Evolutionary conservation across 2,888 invertebrate species (phyloP).

Genomic region (Carterocephalus palaemon): DNA sequence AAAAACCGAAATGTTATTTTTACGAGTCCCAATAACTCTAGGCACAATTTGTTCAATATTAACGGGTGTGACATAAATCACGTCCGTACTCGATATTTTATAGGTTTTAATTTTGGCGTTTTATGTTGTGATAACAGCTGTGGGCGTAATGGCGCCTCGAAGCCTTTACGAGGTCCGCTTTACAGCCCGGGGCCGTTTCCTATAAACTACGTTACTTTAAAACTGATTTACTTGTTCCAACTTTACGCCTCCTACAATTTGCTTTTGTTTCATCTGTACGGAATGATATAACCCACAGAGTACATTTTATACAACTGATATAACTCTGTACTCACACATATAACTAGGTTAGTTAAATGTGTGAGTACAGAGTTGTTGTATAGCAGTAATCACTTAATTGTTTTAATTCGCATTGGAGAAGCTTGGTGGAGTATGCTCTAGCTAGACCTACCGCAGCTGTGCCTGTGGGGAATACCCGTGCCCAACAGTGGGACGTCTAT

Average conservation of each 20-base stretch:
- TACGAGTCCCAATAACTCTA: slow-evolving; percentile 49
- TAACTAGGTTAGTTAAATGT: too few relatives aligned
- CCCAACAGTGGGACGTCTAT: too few relatives aligned
- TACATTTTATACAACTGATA: too few relatives aligned
- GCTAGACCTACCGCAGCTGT: too few relatives aligned
- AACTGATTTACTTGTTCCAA: slow-evolving; percentile 24
- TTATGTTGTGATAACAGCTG: slow-evolving; percentile 74
- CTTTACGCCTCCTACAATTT: slow-evolving; percentile 1
- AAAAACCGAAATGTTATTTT: slow-evolving; percentile 33
- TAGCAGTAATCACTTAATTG: too few relatives aligned
- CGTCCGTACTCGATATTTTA: slow-evolving; percentile 61
- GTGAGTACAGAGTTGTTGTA: too few relatives aligned
- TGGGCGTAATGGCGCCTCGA: slow-evolving; percentile 50
- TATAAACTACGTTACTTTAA: slow-evolving; percentile 40
- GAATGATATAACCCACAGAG: too few relatives aligned
- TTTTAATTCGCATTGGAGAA: too few relatives aligned
- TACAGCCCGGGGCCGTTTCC: slow-evolving; percentile 44
- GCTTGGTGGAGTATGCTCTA: too few relatives aligned
- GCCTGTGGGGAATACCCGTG: too few relatives aligned
- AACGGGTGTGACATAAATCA: slow-evolving; percentile 56
- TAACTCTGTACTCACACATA: too few relatives aligned
- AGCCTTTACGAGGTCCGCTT: slow-evolving; percentile 56
- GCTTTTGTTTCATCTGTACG: not conserved
- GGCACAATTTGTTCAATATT: slow-evolving; percentile 49
- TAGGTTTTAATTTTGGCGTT: slow-evolving; percentile 68